Percentiles rank a stretch among this genome's conserved stretches.
These are phyloP conservation scores for Mormyrops attenuatus DNA, from an alignment of 2,797 vertebrate genomes.

Conservation along the genomic window DNA sequence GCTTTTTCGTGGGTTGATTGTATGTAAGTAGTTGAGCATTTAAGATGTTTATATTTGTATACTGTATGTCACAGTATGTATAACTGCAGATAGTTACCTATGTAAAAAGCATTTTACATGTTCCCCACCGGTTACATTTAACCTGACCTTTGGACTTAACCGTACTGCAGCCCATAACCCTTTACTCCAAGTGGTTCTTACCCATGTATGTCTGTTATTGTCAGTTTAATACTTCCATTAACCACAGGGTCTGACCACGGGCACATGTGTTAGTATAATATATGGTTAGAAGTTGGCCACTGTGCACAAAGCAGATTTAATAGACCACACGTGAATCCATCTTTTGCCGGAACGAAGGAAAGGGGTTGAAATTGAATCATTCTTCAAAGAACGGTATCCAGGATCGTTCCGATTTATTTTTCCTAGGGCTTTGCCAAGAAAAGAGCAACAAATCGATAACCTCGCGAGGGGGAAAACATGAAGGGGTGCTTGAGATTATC, in stretches of 20 bases:
- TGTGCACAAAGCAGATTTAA: not conserved
- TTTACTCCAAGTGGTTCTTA: not conserved
- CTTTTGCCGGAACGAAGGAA: not conserved
- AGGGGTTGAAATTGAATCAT: constrained; percentile 1
- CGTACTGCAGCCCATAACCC: not conserved
- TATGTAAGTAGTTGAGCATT: not conserved
- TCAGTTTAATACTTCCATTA: not conserved
- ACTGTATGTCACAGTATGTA: not conserved
- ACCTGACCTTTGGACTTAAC: not conserved
- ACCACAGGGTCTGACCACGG: not conserved
- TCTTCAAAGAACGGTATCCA: not conserved
- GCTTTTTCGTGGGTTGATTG: not conserved
- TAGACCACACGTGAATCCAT: not conserved
- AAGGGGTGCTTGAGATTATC: not conserved
- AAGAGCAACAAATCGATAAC: constrained; percentile 20
- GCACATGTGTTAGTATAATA: not conserved
- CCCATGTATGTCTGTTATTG: not conserved
- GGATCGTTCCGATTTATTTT: not conserved
- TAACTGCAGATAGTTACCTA: not conserved
- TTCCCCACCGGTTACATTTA: not conserved
- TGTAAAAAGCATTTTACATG: not conserved
- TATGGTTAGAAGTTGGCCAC: not conserved
- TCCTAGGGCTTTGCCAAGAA: not conserved
- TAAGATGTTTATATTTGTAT: not conserved
- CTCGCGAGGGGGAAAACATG: not conserved